These are phyloP conservation scores for Glossosoma conforme DNA, from an alignment of 1,140 invertebrate genomes.

Conservation along the genomic window DNA sequence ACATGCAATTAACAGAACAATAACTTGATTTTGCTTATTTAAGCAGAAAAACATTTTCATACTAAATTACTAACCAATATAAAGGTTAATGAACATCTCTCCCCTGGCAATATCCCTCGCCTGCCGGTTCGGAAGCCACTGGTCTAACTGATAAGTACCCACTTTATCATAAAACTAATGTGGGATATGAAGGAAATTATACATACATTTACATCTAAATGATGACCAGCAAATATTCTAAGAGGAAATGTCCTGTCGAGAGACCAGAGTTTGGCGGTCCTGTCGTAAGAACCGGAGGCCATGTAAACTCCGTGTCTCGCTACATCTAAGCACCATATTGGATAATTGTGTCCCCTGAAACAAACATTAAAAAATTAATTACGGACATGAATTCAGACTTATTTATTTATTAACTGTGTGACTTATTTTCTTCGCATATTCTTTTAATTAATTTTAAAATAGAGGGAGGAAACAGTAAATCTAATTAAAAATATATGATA, in stretches of 20 bases:
- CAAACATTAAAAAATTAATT: neutral
- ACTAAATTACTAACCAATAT: no score
- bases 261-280: constrained; percentile 81
- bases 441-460: constrained; percentile 9
- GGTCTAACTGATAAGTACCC: no score
- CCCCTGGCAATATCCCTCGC: no score
- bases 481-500: no score
- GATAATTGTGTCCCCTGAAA: constrained; percentile 74
- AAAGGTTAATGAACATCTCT: no score
- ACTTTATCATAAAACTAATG: no score
- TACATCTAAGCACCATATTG: constrained; percentile 81
- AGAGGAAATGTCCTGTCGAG: constrained; percentile 73
- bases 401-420: neutral
- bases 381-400: neutral
- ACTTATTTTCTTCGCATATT: neutral
- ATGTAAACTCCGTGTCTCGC: constrained; percentile 69
- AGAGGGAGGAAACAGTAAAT: neutral
- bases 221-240: constrained; percentile 77
- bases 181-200: no score
- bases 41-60: no score
- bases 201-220: constrained; percentile 74
- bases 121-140: no score
- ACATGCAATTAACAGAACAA: no score
- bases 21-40: no score
- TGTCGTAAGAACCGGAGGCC: constrained; percentile 78